A percentile compares a stretch with the other conserved stretches of the same genome.
Conservation (phyloP, 2,888 invertebrate genomes). For the Agonum fuliginosum region DNA sequence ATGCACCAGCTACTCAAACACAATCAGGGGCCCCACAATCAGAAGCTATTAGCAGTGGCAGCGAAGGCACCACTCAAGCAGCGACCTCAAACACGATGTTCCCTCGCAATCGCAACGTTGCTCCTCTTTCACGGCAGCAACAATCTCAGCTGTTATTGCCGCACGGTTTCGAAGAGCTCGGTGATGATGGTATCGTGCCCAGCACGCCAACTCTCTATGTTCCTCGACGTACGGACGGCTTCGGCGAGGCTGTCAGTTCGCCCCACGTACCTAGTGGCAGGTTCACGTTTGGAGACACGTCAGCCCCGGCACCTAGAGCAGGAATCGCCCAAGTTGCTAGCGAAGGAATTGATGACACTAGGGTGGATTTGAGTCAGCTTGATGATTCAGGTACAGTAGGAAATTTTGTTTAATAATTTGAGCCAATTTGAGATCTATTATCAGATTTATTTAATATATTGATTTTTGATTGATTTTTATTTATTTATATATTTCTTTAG, state of each 20-base stretch:
- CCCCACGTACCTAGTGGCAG: constrained; percentile 82
- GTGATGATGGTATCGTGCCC: constrained; percentile 87
- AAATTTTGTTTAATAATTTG: not conserved
- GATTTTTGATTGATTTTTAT: no score
- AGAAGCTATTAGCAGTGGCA: constrained; percentile 86
- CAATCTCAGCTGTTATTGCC: constrained; percentile 74
- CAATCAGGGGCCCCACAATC: constrained; percentile 72
- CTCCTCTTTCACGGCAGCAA: constrained; percentile 74
- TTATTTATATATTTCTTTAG: no score
- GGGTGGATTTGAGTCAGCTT: constrained; percentile 64
- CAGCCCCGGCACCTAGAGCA: constrained; percentile 66
- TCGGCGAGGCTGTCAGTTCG: constrained; percentile 94
- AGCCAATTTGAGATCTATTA: no score
- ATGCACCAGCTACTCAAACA: constrained; percentile 60
- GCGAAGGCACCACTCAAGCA: constrained; percentile 73
- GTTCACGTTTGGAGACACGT: constrained; percentile 80
- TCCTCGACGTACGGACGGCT: constrained; percentile 88
- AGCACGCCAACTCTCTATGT: constrained; percentile 91
- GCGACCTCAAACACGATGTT: constrained; percentile 70
- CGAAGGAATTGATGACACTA: constrained; percentile 71
- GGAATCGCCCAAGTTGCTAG: constrained; percentile 69
- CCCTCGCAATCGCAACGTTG: constrained; percentile 74
- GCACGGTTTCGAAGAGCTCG: constrained; percentile 79
- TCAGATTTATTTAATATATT: no score
- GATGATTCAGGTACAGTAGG: constrained; percentile 52